A percentile compares a stretch with the other conserved stretches of the same genome.
These are phyloP conservation scores for Anagrus nilaparvatae DNA, from an alignment of 1,140 invertebrate species.

Conservation along the genomic window DNA sequence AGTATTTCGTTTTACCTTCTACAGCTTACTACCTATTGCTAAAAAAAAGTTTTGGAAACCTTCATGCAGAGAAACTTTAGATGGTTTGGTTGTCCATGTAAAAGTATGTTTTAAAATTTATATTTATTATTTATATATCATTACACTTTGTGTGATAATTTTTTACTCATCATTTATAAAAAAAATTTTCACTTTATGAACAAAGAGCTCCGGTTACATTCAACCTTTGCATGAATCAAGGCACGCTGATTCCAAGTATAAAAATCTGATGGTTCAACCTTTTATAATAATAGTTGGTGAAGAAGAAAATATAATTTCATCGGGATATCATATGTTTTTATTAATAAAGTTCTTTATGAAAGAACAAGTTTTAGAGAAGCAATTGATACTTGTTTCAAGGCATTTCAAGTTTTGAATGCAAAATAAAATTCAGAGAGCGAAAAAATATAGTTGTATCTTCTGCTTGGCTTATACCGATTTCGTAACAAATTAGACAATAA, in stretches of 20 bases:
- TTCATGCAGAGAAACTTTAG: no score
- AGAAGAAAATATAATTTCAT: not conserved
- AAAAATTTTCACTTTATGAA: no score
- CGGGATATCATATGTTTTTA: constrained; percentile 7
- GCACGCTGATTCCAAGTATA: not conserved
- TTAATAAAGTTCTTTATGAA: constrained; percentile 14
- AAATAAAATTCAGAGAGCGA: constrained; percentile 17
- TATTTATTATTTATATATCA: no score
- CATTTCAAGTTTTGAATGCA: constrained; percentile 15
- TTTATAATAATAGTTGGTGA: constrained; percentile 15
- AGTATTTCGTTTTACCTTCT: no score
- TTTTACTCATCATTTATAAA: no score
- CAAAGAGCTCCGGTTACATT: no score
- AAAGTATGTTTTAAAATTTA: no score
- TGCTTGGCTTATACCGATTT: constrained; percentile 10
- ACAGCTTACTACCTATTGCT: no score
- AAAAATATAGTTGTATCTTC: constrained; percentile 17
- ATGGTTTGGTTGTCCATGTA: no score
- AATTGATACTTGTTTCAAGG: constrained; percentile 14
- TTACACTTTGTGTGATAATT: no score
- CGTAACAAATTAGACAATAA: constrained; percentile 7
- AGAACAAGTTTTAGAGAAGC: constrained; percentile 12
- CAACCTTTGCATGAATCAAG: not conserved
- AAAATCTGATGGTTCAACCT: constrained; percentile 7
- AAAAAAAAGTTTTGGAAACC: no score